phyloP scores from a whole-genome alignment of 2,888 invertebrate species.

The Torymus aiolomorphi region DNA sequence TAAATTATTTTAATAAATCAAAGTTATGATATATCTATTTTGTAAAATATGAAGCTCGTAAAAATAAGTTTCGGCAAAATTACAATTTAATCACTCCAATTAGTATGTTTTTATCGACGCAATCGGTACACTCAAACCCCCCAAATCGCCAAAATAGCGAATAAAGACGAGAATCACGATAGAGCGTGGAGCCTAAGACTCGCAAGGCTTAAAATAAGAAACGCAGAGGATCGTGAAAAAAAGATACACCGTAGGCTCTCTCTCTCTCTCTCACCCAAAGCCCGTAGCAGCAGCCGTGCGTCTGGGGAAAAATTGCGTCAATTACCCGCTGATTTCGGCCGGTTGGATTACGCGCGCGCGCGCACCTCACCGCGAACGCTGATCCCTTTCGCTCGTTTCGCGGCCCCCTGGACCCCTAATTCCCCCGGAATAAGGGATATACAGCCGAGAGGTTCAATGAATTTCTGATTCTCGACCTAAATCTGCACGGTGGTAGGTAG shows the following conservation, averaged over 20 bases:
- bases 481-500: slow-evolving; percentile 2
- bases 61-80: no score
- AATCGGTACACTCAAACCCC: no score
- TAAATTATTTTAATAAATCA: no score
- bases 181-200: neutral
- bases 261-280: neutral
- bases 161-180: slow-evolving; percentile 3
- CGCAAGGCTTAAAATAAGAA: slow-evolving; percentile 23
- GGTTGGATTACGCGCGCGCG: slow-evolving; percentile 70
- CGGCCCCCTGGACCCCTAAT: slow-evolving; percentile 52
- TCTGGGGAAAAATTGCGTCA: slow-evolving; percentile 68
- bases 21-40: no score
- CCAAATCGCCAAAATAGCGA: neutral
- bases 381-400: slow-evolving; percentile 72
- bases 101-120: no score
- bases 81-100: no score
- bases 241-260: slow-evolving; percentile 8
- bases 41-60: no score
- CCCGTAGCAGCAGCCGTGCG: slow-evolving; percentile 21
- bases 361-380: slow-evolving; percentile 69
- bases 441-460: slow-evolving; percentile 24
- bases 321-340: slow-evolving; percentile 73
- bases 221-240: neutral
- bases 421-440: slow-evolving; percentile 29
- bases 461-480: slow-evolving; percentile 52